Percentiles rank a stretch among this genome's conserved stretches.
Conservation (phyloP, 2,797 vertebrate species). For the Typhlichthys subterraneus region DNA sequence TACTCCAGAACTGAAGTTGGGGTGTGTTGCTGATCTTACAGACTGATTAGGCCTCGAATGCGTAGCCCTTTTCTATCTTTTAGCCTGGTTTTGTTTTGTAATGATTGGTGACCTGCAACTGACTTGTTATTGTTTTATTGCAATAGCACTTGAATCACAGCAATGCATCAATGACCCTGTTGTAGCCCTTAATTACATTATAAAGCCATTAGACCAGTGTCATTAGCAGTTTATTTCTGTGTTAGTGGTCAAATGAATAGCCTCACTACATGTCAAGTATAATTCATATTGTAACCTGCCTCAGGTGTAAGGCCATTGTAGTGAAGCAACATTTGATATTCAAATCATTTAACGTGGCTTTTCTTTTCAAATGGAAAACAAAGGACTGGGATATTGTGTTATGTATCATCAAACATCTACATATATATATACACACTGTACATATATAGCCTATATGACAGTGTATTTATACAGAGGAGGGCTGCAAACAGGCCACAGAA, state of each 20-base stretch:
- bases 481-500: conserved; percentile 1
- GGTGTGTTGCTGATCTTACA: conserved; percentile 33
- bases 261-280: background rate
- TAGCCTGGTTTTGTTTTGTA: background rate
- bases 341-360: background rate
- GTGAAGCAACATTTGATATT: conserved; percentile 7
- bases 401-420: too few relatives aligned
- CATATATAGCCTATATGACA: too few relatives aligned
- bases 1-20: conserved; percentile 51
- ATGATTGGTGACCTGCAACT: background rate
- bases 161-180: background rate
- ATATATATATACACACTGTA: too few relatives aligned
- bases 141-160: background rate
- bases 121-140: background rate
- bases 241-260: conserved; percentile 10
- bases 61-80: background rate
- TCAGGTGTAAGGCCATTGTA: conserved; percentile 13
- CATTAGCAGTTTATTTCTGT: background rate
- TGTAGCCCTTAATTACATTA: background rate
- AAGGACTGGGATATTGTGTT: background rate
- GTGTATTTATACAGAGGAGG: background rate
- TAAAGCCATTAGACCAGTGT: background rate
- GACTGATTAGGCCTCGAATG: conserved; percentile 19
- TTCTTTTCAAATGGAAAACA: background rate
- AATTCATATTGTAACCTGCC: conserved; percentile 5